Evolutionary conservation across 2,797 vertebrate genomes (phyloP).

Genomic region (Dendrocincla tyrannina): DNA sequence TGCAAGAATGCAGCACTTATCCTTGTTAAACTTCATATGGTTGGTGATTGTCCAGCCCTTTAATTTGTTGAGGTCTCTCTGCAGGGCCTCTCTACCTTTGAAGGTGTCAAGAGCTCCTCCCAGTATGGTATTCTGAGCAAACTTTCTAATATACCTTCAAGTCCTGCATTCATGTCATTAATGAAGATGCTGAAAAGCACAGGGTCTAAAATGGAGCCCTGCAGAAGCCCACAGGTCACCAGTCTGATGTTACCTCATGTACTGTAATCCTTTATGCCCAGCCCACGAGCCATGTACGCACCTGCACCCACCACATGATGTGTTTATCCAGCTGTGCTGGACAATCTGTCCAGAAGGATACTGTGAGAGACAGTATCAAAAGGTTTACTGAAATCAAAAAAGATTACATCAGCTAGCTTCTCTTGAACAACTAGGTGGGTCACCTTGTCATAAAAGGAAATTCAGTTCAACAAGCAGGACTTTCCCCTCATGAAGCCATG

Average conservation of each 20-base stretch:
- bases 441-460: not conserved
- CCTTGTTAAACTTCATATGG: not conserved
- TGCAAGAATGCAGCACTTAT: not conserved
- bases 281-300: not conserved
- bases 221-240: not conserved
- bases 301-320: not conserved
- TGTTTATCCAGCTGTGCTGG: not conserved
- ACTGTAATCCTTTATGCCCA: not conserved
- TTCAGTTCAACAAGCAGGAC: not conserved
- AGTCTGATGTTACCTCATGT: not conserved
- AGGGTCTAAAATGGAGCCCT: not conserved
- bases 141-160: not conserved
- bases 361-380: not conserved
- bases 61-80: not conserved
- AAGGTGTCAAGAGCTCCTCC: not conserved
- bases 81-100: too few relatives aligned
- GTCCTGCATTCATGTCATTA: accelerated
- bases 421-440: not conserved
- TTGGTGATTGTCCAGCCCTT: not conserved
- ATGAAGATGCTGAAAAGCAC: too few relatives aligned
- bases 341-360: not conserved
- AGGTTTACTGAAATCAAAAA: not conserved
- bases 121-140: not conserved
- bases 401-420: not conserved
- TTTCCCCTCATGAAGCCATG: not conserved